Base-by-base conservation (phyloP, 2,797 vertebrate genomes). In the Protonibea diacanthus region DNA sequence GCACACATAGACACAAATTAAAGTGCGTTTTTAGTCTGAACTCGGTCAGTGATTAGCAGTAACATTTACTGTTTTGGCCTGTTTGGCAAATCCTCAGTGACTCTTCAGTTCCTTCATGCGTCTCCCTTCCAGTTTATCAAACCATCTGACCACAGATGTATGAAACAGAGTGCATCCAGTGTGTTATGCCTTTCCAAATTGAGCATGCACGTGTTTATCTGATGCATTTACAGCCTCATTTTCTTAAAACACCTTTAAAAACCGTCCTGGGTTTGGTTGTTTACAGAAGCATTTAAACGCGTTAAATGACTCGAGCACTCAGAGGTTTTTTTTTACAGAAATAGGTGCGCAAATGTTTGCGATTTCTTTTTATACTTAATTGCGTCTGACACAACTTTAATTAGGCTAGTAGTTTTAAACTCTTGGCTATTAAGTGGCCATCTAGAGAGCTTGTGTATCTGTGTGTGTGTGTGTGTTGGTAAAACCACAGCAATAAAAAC, bases 401-500 rank as follows among this genome's bases (percentile, higher is more conserved):
- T 91, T 89, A 78, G 87, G 40, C 71, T 61, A 66, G 76, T 74
- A 78, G 88, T 86, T 87, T 77, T 81, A 87, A 92, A 89, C 52
- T 38, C 75, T 53, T 71, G 61, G 56, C 79, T 72, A 80, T 81
- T 83, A 82, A 74, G 76, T 79, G 67, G 66, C 61, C 67, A 64
- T 86, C 74, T 17, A 40, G 71, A 33, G 66, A 53, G 51, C 38
- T 10, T 65, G 57, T 71, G 59, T 56, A 67, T 65, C 33, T 56
- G 1, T 40, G 76, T 48, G 48, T 68, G 58, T 66, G 78, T 75
- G 60, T 71, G 57, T 81, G 62, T 52, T 66, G 23, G 53, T 82
- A 71, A 90, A 88, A 84, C 78, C 84, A 60, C 73, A 72, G 82
- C 78, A 81, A 88, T 92, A 89, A 93, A 92, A 93, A 92, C 86